phyloP scores from a whole-genome alignment of 2,113 vertebrate genomes.

The Podocnemis expansa region DNA sequence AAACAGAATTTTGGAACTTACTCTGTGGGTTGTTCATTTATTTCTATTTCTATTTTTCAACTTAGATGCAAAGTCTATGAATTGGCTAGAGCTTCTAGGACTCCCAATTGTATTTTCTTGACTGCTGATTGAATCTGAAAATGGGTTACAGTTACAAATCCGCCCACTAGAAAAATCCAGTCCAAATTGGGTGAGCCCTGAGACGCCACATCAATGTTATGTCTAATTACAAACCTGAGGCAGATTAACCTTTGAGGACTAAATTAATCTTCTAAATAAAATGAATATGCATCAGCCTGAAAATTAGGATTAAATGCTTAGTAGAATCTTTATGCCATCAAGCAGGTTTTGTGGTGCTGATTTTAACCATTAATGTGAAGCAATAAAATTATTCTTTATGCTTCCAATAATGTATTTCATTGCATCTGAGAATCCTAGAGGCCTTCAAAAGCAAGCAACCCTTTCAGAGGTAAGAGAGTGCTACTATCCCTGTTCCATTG shows the following conservation, averaged over 20 bases:
- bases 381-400: conserved; percentile 68
- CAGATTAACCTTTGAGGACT: conserved; percentile 78
- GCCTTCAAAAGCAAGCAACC: conserved; percentile 68
- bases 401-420: conserved; percentile 71
- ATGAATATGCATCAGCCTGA: conserved; percentile 76
- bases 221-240: conserved; percentile 71
- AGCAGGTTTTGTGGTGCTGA: conserved; percentile 71
- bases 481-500: conserved; percentile 21
- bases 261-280: conserved; percentile 76
- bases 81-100: not conserved
- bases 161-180: conserved; percentile 30
- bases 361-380: conserved; percentile 72
- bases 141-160: conserved; percentile 19
- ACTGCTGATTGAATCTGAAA: conserved; percentile 3
- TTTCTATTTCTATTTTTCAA: not conserved
- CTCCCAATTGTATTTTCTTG: not conserved
- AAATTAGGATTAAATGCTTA: conserved; percentile 75
- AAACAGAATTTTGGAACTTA: not conserved
- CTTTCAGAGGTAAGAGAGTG: conserved; percentile 28
- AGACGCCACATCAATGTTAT: conserved; percentile 64
- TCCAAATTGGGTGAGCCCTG: conserved; percentile 51
- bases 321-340: conserved; percentile 72
- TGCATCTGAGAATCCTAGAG: conserved; percentile 62
- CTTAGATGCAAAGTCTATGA: not conserved
- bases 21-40: not conserved